These are phyloP conservation scores for Idris sp. DNA, from an alignment of 1,140 invertebrate species.

Conservation along the genomic window DNA sequence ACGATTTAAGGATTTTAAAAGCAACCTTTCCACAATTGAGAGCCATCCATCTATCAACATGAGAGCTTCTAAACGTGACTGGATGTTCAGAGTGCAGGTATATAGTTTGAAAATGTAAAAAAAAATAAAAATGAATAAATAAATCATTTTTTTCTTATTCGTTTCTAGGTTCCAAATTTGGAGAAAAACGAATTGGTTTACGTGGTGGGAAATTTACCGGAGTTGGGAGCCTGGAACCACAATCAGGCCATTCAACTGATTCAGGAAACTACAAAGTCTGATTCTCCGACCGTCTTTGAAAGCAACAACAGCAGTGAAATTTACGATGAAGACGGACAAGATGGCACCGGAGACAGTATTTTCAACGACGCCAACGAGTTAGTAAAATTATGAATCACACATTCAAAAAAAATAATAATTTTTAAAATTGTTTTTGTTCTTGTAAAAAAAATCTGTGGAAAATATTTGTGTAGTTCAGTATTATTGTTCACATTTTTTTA, in stretches of 20 bases:
- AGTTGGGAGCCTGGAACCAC: conserved; percentile 77
- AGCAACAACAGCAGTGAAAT: conserved; percentile 67
- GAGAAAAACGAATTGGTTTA: conserved; percentile 76
- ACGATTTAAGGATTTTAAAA: conserved; percentile 32
- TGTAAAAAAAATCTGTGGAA: too few relatives aligned
- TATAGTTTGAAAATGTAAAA: too few relatives aligned
- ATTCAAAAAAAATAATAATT: too few relatives aligned
- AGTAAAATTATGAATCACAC: conserved; percentile 28
- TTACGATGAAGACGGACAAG: conserved; percentile 62
- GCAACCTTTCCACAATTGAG: conserved; percentile 23
- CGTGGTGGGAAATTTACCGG: conserved; percentile 75
- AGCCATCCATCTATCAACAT: conserved; percentile 61
- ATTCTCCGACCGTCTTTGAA: conserved; percentile 68
- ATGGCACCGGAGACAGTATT: conserved; percentile 61
- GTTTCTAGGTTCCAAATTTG: conserved; percentile 67
- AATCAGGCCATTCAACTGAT: conserved; percentile 74
- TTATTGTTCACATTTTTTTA: too few relatives aligned
- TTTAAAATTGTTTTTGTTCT: too few relatives aligned
- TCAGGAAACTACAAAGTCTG: conserved; percentile 66
- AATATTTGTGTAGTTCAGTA: too few relatives aligned
- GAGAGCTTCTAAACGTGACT: conserved; percentile 74
- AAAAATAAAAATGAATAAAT: too few relatives aligned
- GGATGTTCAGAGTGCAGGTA: conserved; percentile 77
- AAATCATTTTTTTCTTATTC: too few relatives aligned
- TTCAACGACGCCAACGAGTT: conserved; percentile 65